phyloP scores from a whole-genome alignment of 2,888 invertebrate genomes.

The Agrotis ipsilon region DNA sequence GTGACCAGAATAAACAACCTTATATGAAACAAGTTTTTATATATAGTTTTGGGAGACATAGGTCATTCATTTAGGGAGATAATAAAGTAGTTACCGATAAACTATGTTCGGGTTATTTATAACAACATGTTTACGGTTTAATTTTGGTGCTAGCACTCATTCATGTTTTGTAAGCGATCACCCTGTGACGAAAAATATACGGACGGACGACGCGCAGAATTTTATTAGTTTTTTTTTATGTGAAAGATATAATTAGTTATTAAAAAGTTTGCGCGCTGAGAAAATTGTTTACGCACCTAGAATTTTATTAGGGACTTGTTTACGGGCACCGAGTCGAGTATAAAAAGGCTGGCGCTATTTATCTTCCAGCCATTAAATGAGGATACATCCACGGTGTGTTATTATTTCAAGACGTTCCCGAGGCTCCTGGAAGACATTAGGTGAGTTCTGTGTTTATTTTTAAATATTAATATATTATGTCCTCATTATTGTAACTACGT shows the following conservation, averaged over 20 bases:
- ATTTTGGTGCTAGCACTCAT: slow-evolving; percentile 69
- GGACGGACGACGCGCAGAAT: slow-evolving; percentile 53
- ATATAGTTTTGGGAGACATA: slow-evolving; percentile 49
- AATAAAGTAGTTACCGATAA: slow-evolving; percentile 69
- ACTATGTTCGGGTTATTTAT: slow-evolving; percentile 75
- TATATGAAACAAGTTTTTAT: slow-evolving; percentile 50
- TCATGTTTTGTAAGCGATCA: slow-evolving; percentile 64
- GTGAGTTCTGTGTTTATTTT: slow-evolving; percentile 46
- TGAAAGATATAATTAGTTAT: slow-evolving; percentile 41
- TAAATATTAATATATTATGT: neutral
- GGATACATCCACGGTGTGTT: slow-evolving; percentile 48
- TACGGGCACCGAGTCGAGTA: slow-evolving; percentile 56
- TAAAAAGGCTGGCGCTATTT: slow-evolving; percentile 66
- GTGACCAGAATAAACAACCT: slow-evolving; percentile 50
- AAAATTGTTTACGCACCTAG: slow-evolving; percentile 63
- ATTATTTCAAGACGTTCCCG: slow-evolving; percentile 42
- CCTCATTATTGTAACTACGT: neutral
- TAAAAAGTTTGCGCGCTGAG: slow-evolving; percentile 48
- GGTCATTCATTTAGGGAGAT: slow-evolving; percentile 64
- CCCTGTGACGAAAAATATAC: slow-evolving; percentile 48
- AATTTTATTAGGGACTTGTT: slow-evolving; percentile 63
- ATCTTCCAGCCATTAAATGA: slow-evolving; percentile 60
- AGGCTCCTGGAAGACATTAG: slow-evolving; percentile 19
- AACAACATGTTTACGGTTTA: slow-evolving; percentile 77
- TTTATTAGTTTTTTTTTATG: slow-evolving; percentile 60